Evolutionary conservation across 1,140 invertebrate genomes (phyloP), one percentile per base, ranked within the genome.

Genomic region (Melipona quadrifasciata): DNA sequence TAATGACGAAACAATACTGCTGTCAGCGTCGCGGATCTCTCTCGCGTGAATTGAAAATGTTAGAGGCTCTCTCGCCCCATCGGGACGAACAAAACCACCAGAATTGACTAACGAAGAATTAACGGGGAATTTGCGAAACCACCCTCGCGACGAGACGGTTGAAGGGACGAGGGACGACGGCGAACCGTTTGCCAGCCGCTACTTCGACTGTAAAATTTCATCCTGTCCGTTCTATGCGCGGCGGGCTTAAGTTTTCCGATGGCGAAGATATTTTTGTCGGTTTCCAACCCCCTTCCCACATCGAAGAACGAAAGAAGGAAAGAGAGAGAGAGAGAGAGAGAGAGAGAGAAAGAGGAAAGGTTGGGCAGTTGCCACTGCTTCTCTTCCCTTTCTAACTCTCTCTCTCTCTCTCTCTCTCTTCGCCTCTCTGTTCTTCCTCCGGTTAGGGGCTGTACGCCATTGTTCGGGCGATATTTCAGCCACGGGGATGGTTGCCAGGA

Each of bases 401-500:
- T 31, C 64, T 65, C 64, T 65, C 55, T 55, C 55, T 57, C 17
- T 57, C 83, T 57, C 16, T 55, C 12, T 19, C 61, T 68, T 88
- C 80, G 81, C 70, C 74, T 55, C 81, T 84, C 80, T 80, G 61
- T 86, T 79, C 82, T 89, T 86, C 84, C 84, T 87, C 31, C 65
- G 73, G 82, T 80, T 71, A 68, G 68, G 81, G 71, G 84, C 87
- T 86, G 92, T 70, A 84, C 93, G 92, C 92, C 92, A 95, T 94
- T 94, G 94, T 94, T 94, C 92, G 88, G 87, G 92, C 92, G 91
- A 95, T 94, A 94, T 94, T 94, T 95, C 92, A 95, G 91, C 90
- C 75, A 88, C 91, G 90, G 91, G 89, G 90, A 89, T 92, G 90
- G 92, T 84, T 88, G 90, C 82, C 87, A 82, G 88, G 84, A 75